Percentiles rank a stretch among this genome's conserved stretches.
phyloP scores from a whole-genome alignment of 2,888 invertebrate genomes.

The Dicyrtomina minuta region DNA sequence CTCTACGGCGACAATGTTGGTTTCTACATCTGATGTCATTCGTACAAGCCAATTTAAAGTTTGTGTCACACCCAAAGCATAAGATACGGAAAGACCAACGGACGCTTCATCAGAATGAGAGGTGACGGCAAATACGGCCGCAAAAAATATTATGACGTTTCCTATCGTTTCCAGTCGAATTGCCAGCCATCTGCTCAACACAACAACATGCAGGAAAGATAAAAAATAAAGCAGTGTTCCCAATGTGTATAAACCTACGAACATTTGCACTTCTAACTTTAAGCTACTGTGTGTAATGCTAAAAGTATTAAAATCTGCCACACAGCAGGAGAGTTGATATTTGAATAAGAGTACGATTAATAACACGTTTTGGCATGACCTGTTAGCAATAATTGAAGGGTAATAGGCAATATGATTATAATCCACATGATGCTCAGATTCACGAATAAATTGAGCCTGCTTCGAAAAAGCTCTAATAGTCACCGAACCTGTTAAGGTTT shows the following conservation, averaged over 20 bases:
- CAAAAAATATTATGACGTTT: slow-evolving; percentile 44
- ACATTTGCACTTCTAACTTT: too few species aligned
- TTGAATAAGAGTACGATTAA: too few species aligned
- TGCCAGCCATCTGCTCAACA: slow-evolving; percentile 13
- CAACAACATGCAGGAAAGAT: too few species aligned
- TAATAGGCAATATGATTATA: slow-evolving; percentile 56
- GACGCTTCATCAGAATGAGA: background rate
- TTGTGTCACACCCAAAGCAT: slow-evolving; percentile 86
- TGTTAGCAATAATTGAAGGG: slow-evolving; percentile 47
- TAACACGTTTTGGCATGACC: too few species aligned
- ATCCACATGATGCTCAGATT: slow-evolving; percentile 60
- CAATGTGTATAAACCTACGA: too few species aligned
- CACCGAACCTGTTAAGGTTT: slow-evolving; percentile 59
- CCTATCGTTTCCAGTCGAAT: slow-evolving; percentile 38
- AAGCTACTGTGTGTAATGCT: too few species aligned
- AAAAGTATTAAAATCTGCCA: too few species aligned
- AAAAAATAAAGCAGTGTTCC: too few species aligned
- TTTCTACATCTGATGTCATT: slow-evolving; percentile 94
- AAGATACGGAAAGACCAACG: slow-evolving; percentile 65
- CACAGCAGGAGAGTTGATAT: too few species aligned
- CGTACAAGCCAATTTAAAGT: slow-evolving; percentile 93
- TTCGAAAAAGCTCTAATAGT: slow-evolving; percentile 56
- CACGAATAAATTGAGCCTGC: slow-evolving; percentile 57
- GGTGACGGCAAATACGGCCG: slow-evolving; percentile 19
- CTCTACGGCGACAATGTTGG: slow-evolving; percentile 95